Evolutionary conservation across 2,797 vertebrate species (phyloP), one percentile per base, ranked within the genome.

Genomic region (Pseudomugil tenellus): DNA sequence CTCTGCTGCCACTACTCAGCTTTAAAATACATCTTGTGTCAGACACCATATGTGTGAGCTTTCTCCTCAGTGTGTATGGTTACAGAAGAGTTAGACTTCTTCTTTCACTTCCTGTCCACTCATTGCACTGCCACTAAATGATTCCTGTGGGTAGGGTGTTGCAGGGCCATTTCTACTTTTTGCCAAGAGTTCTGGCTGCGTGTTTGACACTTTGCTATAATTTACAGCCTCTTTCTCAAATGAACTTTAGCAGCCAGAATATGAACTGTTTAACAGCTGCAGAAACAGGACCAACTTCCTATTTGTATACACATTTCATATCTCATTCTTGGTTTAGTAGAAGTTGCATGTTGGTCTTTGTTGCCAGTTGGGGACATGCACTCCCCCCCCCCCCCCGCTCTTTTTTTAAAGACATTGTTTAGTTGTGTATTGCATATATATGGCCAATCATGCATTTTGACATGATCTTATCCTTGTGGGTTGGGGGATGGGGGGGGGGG

Each of bases 171-270:
- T 59, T 2, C 26, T 32, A 23, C 60, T n/a, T 60, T 37, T 35
- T 54, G 70, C 64, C 48, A 52, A 11, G 9, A 21, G 57, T 51
- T 35, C 17, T 52, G 26, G 19, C 57, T 46, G 54, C n/a, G 41
- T 70, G 62, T 55, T 64, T 13, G 12, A 55, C 46, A 37, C 63
- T 67, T 60, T 29, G 13, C 19, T 62, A 26, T 58, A 21, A 70
- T 32, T 70, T 51, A 63, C 29, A 3, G 25, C 31, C 53, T 63
- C 12, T 41, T 46, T 46, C 67, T 64, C 16, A 62, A n/a, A 21
- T 70, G 55, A 81, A 69, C 67, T 83, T 81, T 74, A 74, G 32
- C 39, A 55, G 41, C 71, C 60, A 72, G 59, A 19, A 1, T 66
- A 79, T 79, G 14, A 55, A 53, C 46, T 70, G 11, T 63, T 74